These are phyloP conservation scores for Metopia argyrocephala DNA, from an alignment of 2,888 invertebrate species.

Conservation along the genomic window DNA sequence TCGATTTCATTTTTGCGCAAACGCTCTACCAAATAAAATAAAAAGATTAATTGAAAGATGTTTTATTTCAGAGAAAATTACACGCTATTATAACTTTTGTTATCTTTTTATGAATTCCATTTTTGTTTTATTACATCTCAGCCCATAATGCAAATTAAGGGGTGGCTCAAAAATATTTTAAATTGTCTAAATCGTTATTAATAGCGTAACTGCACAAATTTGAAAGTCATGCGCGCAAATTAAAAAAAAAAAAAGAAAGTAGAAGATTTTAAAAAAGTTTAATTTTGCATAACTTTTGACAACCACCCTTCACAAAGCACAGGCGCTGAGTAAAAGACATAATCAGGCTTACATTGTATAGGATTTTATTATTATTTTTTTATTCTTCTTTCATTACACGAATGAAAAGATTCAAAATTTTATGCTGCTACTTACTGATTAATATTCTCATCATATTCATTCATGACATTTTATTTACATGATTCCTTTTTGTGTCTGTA, in stretches of 20 bases:
- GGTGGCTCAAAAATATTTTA: conserved; percentile 36
- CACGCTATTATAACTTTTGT: conserved; percentile 44
- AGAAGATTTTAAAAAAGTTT: conserved; percentile 40
- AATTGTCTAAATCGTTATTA: conserved; percentile 32
- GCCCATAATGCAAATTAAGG: conserved; percentile 53
- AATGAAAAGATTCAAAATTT: conserved; percentile 4
- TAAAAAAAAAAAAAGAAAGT: conserved; percentile 1
- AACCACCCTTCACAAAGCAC: conserved; percentile 43
- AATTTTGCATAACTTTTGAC: conserved; percentile 49
- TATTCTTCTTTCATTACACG: background rate
- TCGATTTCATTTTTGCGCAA: conserved; percentile 29
- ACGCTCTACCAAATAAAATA: conserved; percentile 29
- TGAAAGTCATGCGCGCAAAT: conserved; percentile 57
- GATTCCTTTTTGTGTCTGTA: conserved; percentile 58
- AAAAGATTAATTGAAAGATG: conserved; percentile 10
- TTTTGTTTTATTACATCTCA: conserved; percentile 14
- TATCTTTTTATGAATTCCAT: conserved; percentile 34
- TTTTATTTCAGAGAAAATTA: conserved; percentile 49
- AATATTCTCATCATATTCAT: conserved; percentile 75
- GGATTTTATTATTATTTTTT: conserved; percentile 36
- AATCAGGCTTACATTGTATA: background rate
- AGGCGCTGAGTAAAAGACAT: background rate
- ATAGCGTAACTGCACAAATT: conserved; percentile 30
- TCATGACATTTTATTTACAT: conserved; percentile 57
- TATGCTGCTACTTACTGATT: conserved; percentile 66